These are phyloP conservation scores for Sesia bembeciformis DNA, from an alignment of 2,888 invertebrate species.

Conservation along the genomic window DNA sequence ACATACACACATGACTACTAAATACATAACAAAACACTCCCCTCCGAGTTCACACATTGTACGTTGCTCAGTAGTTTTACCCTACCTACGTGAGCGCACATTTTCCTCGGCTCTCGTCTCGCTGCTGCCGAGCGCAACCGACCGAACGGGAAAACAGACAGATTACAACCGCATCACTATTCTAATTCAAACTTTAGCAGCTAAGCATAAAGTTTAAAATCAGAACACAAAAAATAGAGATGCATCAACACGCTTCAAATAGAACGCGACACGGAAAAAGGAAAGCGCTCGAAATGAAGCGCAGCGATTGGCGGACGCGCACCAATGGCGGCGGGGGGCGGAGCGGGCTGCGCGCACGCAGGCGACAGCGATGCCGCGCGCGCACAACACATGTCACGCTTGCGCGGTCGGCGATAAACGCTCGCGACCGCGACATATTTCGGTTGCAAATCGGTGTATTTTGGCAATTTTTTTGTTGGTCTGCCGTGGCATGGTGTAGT, in stretches of 20 bases:
- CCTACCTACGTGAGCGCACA: slow-evolving; percentile 9
- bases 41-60: neutral
- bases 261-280: slow-evolving; percentile 68
- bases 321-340: slow-evolving; percentile 58
- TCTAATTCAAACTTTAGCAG: slow-evolving; percentile 3
- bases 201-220: slow-evolving; percentile 16
- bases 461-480: slow-evolving; percentile 6
- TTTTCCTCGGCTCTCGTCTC: slow-evolving; percentile 53
- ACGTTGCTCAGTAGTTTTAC: neutral
- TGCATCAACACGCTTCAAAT: slow-evolving; percentile 68
- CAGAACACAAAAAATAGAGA: slow-evolving; percentile 18
- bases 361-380: slow-evolving; percentile 10
- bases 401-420: slow-evolving; percentile 34
- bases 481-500: slow-evolving; percentile 20
- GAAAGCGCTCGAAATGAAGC: slow-evolving; percentile 68
- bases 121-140: slow-evolving; percentile 60
- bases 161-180: slow-evolving; percentile 21
- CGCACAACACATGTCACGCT: slow-evolving; percentile 34
- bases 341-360: slow-evolving; percentile 29
- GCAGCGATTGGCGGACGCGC: slow-evolving; percentile 62
- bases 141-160: slow-evolving; percentile 67
- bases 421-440: slow-evolving; percentile 14
- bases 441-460: slow-evolving; percentile 5
- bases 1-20: neutral
- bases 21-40: neutral